phyloP scores from a whole-genome alignment of 1,140 invertebrate genomes.

The Dendroctonus valens region DNA sequence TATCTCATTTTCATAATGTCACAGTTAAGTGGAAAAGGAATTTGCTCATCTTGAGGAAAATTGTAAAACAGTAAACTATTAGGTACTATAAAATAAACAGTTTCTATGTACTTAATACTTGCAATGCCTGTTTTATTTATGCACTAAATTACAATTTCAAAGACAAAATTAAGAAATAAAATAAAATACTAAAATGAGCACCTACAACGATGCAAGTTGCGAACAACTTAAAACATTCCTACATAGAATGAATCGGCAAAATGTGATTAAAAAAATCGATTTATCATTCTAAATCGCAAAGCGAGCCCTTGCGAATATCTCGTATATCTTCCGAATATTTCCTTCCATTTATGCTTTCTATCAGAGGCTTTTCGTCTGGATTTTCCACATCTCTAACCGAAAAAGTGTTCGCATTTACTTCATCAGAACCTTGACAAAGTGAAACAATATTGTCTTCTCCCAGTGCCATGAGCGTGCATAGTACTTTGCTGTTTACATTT shows the following conservation, averaged over 20 bases:
- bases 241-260: not conserved
- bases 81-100: too few species aligned
- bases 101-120: too few species aligned
- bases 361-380: slow-evolving; percentile 8
- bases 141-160: too few species aligned
- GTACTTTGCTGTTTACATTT: slow-evolving; percentile 38
- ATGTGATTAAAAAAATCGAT: not conserved
- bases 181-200: too few species aligned
- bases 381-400: slow-evolving; percentile 7
- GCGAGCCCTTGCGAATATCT: slow-evolving; percentile 21
- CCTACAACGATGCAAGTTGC: too few species aligned
- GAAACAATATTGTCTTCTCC: slow-evolving; percentile 34
- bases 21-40: too few species aligned
- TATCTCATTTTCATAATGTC: too few species aligned
- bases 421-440: slow-evolving; percentile 32
- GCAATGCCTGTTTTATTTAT: too few species aligned
- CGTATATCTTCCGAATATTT: slow-evolving; percentile 12
- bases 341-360: slow-evolving; percentile 2
- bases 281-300: slow-evolving; percentile 26
- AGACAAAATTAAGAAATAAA: too few species aligned
- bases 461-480: slow-evolving; percentile 32
- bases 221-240: not conserved
- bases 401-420: slow-evolving; percentile 5
- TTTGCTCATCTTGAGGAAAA: too few species aligned
- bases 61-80: too few species aligned